phyloP scores from a whole-genome alignment of 2,888 invertebrate species.

The Machimus rusticus region DNA sequence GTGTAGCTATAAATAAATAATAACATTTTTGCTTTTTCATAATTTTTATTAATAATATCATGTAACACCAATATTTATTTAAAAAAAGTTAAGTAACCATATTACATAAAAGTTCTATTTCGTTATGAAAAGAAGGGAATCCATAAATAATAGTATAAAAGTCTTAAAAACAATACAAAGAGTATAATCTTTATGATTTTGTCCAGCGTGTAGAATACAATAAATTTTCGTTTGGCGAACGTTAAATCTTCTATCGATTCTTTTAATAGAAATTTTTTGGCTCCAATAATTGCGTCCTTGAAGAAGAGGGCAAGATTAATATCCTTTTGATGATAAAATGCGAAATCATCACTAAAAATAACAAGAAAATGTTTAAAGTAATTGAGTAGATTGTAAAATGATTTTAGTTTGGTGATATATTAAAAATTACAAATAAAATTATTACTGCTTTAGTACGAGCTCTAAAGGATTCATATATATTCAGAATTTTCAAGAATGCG shows the following conservation, averaged over 20 bases:
- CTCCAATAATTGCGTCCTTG: constrained; percentile 55
- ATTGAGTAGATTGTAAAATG: background rate
- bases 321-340: constrained; percentile 53
- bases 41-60: background rate
- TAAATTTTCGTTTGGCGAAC: background rate
- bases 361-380: constrained; percentile 53
- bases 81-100: background rate
- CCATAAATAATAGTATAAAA: background rate
- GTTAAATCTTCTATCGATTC: constrained; percentile 56
- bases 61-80: background rate
- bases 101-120: constrained; percentile 73
- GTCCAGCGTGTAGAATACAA: background rate
- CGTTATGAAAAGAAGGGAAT: background rate
- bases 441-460: too few relatives aligned
- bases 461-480: too few relatives aligned
- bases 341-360: constrained; percentile 47
- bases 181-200: background rate
- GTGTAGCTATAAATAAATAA: too few relatives aligned
- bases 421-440: too few relatives aligned
- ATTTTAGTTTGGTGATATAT: background rate
- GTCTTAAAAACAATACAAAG: background rate
- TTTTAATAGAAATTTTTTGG: constrained; percentile 57
- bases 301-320: constrained; percentile 55
- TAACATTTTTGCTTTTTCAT: background rate
- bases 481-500: too few relatives aligned